Evolutionary conservation across 2,888 invertebrate species (phyloP), one percentile per base, ranked within the genome.

Genomic region (Aspidiotus destructor): DNA sequence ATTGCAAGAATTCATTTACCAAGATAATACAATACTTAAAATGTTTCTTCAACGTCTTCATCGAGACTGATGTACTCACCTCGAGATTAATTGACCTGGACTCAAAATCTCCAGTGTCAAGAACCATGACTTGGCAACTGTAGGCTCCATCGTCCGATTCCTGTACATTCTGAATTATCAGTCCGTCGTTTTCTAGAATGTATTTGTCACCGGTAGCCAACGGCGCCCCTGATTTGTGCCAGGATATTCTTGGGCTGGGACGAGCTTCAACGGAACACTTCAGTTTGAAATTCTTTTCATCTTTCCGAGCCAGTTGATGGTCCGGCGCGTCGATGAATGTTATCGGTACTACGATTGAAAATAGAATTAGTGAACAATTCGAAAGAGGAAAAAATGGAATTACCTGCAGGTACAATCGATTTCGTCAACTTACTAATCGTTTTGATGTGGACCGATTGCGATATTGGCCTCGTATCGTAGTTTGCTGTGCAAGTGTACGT

Each of bases 71-170:
- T 17, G 41, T 41, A 58, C 72, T 73, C 77, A 89, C 88, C 81
- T 88, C 87, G 10, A 93, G 86, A 76, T 86, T 86, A 72, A 93
- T 93, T 74, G 84, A 83, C 70, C 87, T 83, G 73, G 87, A 86
- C 64, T 85, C 82, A 7, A 90, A 81, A 76, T 90, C 87, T 54
- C 92, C 93, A 53, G 91, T 89, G 72, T 84, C 83, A 54, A 91
- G 88, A 71, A 84, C 83, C 16, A 86, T 83, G 0, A 92, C 92
- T 54, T 88, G 85, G 75, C 93, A 93, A 7, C 86, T 88, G 76
- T 93, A 93, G 10, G 86, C 82, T 0, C 92, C 93, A 75, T 92
- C 92, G 74, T 94, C 92, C 15, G 86, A 83, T 76, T 89, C 88
- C 73, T 84, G 82, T 0, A 92, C 87, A 73, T 86, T 85, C 73